phyloP scores from a whole-genome alignment of 2,888 invertebrate species.

The Esperia sulphurella region DNA sequence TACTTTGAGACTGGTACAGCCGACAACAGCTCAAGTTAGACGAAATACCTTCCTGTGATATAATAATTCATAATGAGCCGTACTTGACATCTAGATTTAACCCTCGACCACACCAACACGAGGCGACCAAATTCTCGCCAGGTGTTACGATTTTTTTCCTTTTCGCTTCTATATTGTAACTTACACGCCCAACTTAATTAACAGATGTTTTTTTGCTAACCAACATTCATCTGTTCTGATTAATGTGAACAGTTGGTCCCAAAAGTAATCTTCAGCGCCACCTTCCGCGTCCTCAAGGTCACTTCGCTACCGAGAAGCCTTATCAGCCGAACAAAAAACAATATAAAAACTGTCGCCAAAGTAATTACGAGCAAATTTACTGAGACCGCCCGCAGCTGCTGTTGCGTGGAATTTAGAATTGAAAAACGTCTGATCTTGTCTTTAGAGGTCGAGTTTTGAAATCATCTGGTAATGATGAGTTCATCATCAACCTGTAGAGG shows the following conservation, averaged over 20 bases:
- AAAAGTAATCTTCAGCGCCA: constrained; percentile 40
- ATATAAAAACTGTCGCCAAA: constrained; percentile 38
- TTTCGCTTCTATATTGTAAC: no score
- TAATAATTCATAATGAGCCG: no score
- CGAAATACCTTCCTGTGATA: no score
- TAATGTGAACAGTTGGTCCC: constrained; percentile 20
- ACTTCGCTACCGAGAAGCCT: constrained; percentile 29
- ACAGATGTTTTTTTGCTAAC: no score
- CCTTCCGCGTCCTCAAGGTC: constrained; percentile 62
- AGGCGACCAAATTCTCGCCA: no score
- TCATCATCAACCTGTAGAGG: no score
- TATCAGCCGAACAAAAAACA: constrained; percentile 37
- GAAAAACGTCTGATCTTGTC: background rate
- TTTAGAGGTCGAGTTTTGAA: background rate
- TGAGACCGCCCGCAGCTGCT: constrained; percentile 10
- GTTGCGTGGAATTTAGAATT: background rate
- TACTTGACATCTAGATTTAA: no score
- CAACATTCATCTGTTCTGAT: constrained; percentile 3
- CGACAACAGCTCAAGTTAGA: no score
- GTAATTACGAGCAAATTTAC: constrained; percentile 33
- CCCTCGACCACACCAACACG: no score
- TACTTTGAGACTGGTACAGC: no score
- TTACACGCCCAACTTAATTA: no score
- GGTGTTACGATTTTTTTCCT: no score
- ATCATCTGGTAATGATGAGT: background rate